Percentiles rank a stretch among this genome's conserved stretches.
Evolutionary conservation across 2,113 vertebrate species (phyloP).

Genomic region (Lagenorhynchus albirostris): DNA sequence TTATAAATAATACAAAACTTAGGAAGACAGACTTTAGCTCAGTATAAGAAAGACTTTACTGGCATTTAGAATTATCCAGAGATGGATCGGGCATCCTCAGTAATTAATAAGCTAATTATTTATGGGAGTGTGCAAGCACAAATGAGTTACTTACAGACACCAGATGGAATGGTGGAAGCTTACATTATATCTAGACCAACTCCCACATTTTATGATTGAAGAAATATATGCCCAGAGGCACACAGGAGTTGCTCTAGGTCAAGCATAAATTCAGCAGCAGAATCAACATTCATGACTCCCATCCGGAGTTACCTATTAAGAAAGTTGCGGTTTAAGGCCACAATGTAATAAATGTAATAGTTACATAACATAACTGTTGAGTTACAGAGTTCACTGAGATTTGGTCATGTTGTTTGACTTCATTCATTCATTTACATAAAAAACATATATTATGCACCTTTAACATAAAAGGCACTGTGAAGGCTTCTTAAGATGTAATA

Average conservation of each 20-base stretch:
- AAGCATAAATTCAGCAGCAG: neutral
- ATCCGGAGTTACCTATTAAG: neutral
- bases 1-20: neutral
- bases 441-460: neutral
- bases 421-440: neutral
- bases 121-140: neutral
- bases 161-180: neutral
- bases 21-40: neutral
- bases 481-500: neutral
- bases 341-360: neutral
- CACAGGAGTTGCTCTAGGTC: neutral
- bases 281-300: neutral
- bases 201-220: neutral
- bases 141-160: neutral
- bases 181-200: neutral
- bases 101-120: neutral
- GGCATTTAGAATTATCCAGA: neutral
- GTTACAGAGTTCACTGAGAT: neutral
- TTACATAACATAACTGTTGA: neutral
- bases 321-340: neutral
- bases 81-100: neutral
- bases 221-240: neutral
- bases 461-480: neutral
- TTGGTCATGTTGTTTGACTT: neutral
- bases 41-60: neutral